Evolutionary conservation across 2,888 invertebrate species (phyloP), one percentile per base, ranked within the genome.

Genomic region (Parascotia fuliginaria): DNA sequence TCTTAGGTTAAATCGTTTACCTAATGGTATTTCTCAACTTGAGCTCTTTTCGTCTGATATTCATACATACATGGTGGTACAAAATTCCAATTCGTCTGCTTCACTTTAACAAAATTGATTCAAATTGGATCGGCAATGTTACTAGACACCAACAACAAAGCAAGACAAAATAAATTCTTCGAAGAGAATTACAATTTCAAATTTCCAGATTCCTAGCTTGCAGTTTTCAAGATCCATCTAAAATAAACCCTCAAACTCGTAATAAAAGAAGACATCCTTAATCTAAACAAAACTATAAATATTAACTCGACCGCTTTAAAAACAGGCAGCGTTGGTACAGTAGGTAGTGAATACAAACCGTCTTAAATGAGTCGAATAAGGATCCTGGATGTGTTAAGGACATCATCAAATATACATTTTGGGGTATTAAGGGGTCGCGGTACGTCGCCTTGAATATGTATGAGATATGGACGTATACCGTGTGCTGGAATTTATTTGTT

Each of bases 401-500:
- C 81, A 80, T 85, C 87, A 87, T 88, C 83, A 87, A 88, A 87
- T 88, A 88, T 87, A 87, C 87, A 88, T 88, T 87, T 84, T 60
- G 74, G 79, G 75, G 77, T 80, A 83, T 86, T 83, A 85, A 79
- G 83, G 72, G 64, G 46, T 40, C 43, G 27, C 27, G 44, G 72
- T 65, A 70, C 68, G 60, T 62, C 60, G 63, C 74, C 77, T 77
- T 83, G 84, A 84, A 85, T 85, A 84, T 84, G 81, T 81, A 84
- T 83, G 79, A 64, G 47, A 55, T 11, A 46, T 50, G 58, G 37
- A 33, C 32, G 50, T 38, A 51, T 51, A 43, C 32, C 13, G 13
- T 28, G 38, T 29, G 33, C 36, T 42, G 32, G 41, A 31, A 39
- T 50, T 31, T 34, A 48, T 44, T 46, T 34, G 50, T 32, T 51